Base-by-base conservation (phyloP, 2,113 vertebrate species). In the Gymnarchus niloticus region DNA sequence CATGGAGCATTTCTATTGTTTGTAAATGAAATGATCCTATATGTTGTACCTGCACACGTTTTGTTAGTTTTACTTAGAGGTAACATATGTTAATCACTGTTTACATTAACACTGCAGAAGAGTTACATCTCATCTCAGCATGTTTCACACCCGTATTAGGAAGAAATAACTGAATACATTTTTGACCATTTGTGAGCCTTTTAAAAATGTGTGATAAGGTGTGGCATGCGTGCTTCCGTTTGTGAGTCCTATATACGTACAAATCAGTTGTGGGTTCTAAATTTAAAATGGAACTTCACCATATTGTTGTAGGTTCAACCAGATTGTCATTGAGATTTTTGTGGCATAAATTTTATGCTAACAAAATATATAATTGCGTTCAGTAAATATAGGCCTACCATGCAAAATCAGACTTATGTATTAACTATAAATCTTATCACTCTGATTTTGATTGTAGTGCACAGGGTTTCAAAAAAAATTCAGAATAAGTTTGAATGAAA, bases 401-500 rank as follows among this genome's bases (percentile, higher is more conserved):
- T 48, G 76, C 76, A 78, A 78, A 73, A 46, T 48, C 76, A 44
- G 76, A 46, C 76, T 21, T 78, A 25, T 78, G n/a, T 78, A 78
- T 78, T 78, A 21, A 78, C 76, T 78, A 46, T 78, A 78, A 37
- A 78, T 17, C 73, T 7, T 3, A 48, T 44, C 76, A 49, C 3
- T 48, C 54, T 56, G 46, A 41, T 85, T 73, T 69, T 78, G 69
- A 78, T 85, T 85, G 69, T 56, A 57, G 73, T 28, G 52, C 41
- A 83, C 41, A 23, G 54, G 21, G 57, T 80, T 80, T 46, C 51
- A 85, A 46, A 56, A 52, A 52, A 80, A 85, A 28, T 46, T 56
- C 21, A 78, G 69, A 80, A 46, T 57, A 78, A 25, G 69, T 80
- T 56, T 44, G 91, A 93, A 92, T 89, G 86, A 90, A 91, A 92